These are phyloP conservation scores for Taxidea taxus DNA, from an alignment of 2,113 vertebrate species.

Conservation along the genomic window DNA sequence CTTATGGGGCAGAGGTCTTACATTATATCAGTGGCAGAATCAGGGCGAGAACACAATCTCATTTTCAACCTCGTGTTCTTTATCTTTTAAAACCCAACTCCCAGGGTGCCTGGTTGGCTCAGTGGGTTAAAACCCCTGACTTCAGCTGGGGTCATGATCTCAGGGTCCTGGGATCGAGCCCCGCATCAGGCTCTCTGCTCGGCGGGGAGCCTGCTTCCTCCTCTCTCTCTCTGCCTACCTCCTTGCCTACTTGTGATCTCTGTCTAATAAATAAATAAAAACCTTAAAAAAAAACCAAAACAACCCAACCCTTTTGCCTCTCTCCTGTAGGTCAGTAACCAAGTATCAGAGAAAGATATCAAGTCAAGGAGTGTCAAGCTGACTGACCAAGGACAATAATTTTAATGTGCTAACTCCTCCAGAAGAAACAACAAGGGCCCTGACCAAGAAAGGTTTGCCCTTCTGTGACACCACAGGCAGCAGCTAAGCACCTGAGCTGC, in stretches of 20 bases:
- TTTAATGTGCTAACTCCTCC: not conserved
- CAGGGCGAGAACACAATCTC: not conserved
- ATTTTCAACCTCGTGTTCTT: not conserved
- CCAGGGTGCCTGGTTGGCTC: too few relatives aligned
- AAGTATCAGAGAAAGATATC: not conserved
- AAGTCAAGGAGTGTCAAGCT: not conserved
- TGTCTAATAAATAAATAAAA: too few relatives aligned
- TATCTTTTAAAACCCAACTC: not conserved
- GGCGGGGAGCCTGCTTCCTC: too few relatives aligned
- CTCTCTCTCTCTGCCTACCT: too few relatives aligned
- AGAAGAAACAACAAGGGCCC: not conserved
- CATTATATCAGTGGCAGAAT: not conserved
- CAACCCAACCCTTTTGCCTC: not conserved
- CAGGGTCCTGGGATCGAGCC: too few relatives aligned
- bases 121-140: too few relatives aligned
- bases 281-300: not conserved
- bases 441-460: not conserved
- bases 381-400: not conserved
- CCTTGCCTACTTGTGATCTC: too few relatives aligned
- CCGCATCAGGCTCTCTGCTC: too few relatives aligned
- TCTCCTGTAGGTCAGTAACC: not conserved
- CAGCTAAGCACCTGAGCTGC: fast-evolving
- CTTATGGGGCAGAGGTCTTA: not conserved
- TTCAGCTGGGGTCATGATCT: too few relatives aligned
- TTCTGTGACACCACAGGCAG: not conserved